phyloP scores from a whole-genome alignment of 2,113 vertebrate genomes.

The Gorsachius goisagi region DNA sequence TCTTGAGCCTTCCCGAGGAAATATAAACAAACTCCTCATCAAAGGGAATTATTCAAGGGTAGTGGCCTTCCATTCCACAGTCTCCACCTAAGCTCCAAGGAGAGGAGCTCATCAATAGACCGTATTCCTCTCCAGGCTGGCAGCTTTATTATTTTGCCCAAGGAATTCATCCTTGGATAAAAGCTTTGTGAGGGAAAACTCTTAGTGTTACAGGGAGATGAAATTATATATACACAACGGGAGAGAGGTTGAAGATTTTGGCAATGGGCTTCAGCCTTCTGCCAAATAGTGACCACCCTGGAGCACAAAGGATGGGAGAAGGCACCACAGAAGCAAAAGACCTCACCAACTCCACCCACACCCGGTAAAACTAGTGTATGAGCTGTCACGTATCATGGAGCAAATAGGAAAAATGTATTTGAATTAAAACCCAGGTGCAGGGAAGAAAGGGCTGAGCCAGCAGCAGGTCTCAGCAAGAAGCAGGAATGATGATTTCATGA shows the following conservation, averaged over 20 bases:
- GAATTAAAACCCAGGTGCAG: background rate
- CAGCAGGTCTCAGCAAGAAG: background rate
- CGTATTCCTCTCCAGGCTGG: background rate
- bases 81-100: background rate
- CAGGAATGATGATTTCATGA: too few species aligned
- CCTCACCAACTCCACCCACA: background rate
- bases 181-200: background rate
- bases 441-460: background rate
- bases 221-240: background rate
- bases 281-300: background rate
- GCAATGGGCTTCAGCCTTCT: background rate
- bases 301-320: background rate
- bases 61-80: background rate
- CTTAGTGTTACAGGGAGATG: background rate
- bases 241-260: background rate
- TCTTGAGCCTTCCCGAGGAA: background rate
- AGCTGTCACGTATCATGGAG: background rate
- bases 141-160: background rate
- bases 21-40: background rate
- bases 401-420: accelerated
- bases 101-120: background rate
- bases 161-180: background rate
- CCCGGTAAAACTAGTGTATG: background rate
- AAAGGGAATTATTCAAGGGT: background rate
- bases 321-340: background rate